Evolutionary conservation across 92 coral and sea anemone genomes (phyloP), one percentile per base, ranked within the genome.

Genomic region (Palythoa heliodiscus): DNA sequence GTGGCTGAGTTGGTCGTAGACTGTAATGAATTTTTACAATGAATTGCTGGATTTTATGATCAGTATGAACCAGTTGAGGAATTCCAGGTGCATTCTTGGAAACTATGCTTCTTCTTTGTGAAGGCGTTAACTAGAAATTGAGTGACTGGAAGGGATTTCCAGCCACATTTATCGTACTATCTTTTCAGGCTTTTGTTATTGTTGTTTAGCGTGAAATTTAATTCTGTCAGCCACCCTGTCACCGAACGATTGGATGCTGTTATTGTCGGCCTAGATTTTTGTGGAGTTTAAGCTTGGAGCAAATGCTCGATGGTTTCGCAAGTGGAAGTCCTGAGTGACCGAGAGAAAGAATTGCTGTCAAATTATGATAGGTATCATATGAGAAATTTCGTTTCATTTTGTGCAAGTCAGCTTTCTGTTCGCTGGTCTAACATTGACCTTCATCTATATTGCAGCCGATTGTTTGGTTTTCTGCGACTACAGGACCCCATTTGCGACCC

Each of bases 261-360:
- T 69, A 40, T 80, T 40, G 74, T 80, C 66, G 61, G 75, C 58
- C 81, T 80, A 37, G 70, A 52, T 63, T 80, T 80, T 89, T 83
- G 80, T 80, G 87, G 90, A 89, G 92, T 92, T 85, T 93, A 86
- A 87, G 86, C 73, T 87, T 84, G 83, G 95, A 95, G 90, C 89
- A 79, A 91, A 94, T 94, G 98, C 98, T 94, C 95, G 93, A 94
- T 94, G 98, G 98, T 94, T 92, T 94, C 98, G 89, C 97, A 97
- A 88, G 99, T 91, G 90, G 98, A 97, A 88, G 93, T 97, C 91
- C 82, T 97, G 93, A 97, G 95, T 94, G 99, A 97, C 87, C 99
- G 98, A 91, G 99, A 97, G 83, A 94, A 92, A 87, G 99, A 94
- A 90, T 82, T 97, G 82, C 91, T 97, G 84, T 91, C 98, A 83